Base-by-base conservation (phyloP, 2,888 invertebrate genomes). In the Piscicola geometra region DNA sequence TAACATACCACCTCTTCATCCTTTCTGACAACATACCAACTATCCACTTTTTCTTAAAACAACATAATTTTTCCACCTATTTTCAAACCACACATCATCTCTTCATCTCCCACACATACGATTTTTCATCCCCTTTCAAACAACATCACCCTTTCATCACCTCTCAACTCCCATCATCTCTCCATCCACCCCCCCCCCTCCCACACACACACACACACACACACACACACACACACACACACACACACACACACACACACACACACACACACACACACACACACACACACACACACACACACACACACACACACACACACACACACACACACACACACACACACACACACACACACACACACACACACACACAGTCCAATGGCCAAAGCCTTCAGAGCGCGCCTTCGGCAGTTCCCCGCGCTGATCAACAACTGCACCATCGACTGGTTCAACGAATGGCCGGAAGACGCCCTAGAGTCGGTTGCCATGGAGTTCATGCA, bases 381-480 rank as follows among this genome's bases (percentile, higher is more conserved):
- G 12, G 86, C 86, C 70, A 85, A 86, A 79, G 81, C 85, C 21
- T 86, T 86, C 81, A 82, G 86, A 67, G 83, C 86, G 15, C 81
- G 86, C n/a, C 82, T 86, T 69, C 82, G 86, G 73, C 85, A 85
- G 82, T 86, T 86, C 81, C 86, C 86, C 0, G 86, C 86, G 32
- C 82, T 86, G 15, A 86, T 86, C 12, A 86, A 85, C 81, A 86
- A 85, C 77, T 86, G 86, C 79, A 86, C 86, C 30, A 86, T 86
- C 60, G 85, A 86, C 80, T 86, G 86, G 86, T 86, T 86, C 81
- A 83, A 83, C 78, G 90, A 91, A 75, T 94, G 93, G 93, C 93
- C 93, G 0, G 90, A 91, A 81, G 89, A 91, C 0, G 93, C 93
- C 0, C 86, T 94, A 35, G 80, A 81, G 75, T 84, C 85, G 3